Evolutionary conservation across 2,113 vertebrate species (phyloP).

Genomic region (Tyto alba): DNA sequence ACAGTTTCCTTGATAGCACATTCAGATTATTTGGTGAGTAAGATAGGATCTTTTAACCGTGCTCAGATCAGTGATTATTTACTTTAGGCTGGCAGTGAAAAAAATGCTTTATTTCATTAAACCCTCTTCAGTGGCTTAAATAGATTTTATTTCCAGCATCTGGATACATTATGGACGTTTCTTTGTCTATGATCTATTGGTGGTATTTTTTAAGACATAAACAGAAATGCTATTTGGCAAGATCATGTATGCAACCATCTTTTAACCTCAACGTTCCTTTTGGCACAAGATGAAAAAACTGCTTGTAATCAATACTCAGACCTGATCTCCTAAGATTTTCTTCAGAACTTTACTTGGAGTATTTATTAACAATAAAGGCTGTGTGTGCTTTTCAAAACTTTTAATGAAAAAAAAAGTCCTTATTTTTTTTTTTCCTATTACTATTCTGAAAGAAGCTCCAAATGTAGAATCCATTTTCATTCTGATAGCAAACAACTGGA

Average conservation of each 20-base stretch:
- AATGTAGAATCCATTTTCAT: neutral
- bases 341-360: constrained; percentile 6
- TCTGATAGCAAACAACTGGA: neutral
- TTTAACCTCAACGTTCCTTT: constrained; percentile 47
- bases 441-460: neutral
- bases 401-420: neutral
- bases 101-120: constrained; percentile 53
- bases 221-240: constrained; percentile 53
- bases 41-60: neutral
- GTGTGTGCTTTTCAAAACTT: neutral
- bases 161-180: constrained; percentile 45
- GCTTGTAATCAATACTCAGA: neutral
- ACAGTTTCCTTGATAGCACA: neutral
- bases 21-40: neutral
- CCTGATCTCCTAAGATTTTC: constrained; percentile 31
- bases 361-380: neutral
- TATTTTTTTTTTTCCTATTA: neutral
- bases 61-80: constrained; percentile 34
- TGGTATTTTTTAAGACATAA: constrained; percentile 45
- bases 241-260: constrained; percentile 2
- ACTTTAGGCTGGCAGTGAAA: constrained; percentile 31
- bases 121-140: constrained; percentile 15
- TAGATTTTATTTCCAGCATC: constrained; percentile 17
- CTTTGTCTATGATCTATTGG: constrained; percentile 31
- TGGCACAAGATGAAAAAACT: constrained; percentile 47